Percentiles rank a stretch among this genome's conserved stretches.
Conservation (phyloP, 2,888 invertebrate species). For the Tupiocoris notatus region DNA sequence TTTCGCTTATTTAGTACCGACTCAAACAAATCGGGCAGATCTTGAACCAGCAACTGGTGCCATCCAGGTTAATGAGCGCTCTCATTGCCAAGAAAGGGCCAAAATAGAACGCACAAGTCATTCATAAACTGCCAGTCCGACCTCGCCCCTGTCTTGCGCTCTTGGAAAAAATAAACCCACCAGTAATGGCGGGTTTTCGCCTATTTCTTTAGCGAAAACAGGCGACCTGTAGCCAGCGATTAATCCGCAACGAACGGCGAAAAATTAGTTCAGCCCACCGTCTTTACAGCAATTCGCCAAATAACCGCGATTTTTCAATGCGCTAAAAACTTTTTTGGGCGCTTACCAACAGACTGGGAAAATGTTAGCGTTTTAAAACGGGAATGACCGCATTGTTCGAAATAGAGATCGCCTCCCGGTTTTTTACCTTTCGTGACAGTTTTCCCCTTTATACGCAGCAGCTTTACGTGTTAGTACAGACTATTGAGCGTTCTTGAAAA, state of each 20-base stretch:
- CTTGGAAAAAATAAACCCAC: background rate
- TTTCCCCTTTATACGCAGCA: too few species aligned
- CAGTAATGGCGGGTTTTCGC: background rate
- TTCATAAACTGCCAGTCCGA: slow-evolving; percentile 33
- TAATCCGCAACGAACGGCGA: background rate
- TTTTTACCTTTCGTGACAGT: background rate
- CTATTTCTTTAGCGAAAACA: background rate
- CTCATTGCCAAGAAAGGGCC: slow-evolving; percentile 18
- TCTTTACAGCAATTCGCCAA: background rate
- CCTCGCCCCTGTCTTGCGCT: background rate
- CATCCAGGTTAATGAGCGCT: slow-evolving; percentile 36
- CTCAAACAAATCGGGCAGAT: too few species aligned
- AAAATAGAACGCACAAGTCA: slow-evolving; percentile 23
- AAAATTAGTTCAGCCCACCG: background rate
- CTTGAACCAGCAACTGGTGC: slow-evolving; percentile 20
- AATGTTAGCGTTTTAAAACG: background rate
- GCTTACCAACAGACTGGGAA: background rate
- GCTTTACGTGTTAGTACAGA: too few species aligned
- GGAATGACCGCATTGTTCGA: background rate
- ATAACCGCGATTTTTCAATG: background rate
- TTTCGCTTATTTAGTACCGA: too few species aligned
- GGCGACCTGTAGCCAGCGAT: background rate
- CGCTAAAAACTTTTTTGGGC: background rate
- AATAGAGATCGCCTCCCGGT: background rate
- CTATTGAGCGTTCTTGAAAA: too few species aligned